Evolutionary conservation across 2,797 vertebrate genomes (phyloP), one percentile per base, ranked within the genome.

Genomic region (Labeo calbasu): DNA sequence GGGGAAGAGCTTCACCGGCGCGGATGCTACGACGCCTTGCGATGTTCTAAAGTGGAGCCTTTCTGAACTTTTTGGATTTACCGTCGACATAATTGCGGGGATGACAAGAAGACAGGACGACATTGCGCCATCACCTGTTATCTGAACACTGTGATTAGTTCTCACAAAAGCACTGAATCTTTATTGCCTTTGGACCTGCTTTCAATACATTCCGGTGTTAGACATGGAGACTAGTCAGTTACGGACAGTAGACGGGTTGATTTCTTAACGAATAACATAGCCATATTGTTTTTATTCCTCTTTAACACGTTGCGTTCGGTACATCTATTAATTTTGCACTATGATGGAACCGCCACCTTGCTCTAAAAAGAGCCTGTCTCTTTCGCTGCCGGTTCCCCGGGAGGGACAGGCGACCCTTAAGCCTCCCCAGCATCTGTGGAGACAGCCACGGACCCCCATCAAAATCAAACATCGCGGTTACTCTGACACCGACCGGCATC

Each of bases 391-490:
- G 66, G 96, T 97, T 87, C 96, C 96, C 81, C 95, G 97, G 90
- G 97, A 98, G 89, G 96, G 96, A 48, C 96, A 96, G 90, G 95
- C 96, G 86, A 96, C 96, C 86, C 94, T 97, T 50, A 97, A 96
- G 85, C 97, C 97, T 68, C 98, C 86, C 83, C 97, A 99, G 92
- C 98, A 99, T 94, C 96, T 99, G 21, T 98, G 97, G 98, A 95
- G 97, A 83, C 97, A 98, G 89, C 98, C 98, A 48, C 94, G 97
- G 86, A 99, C 97, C 89, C 97, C 97, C 69, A 98, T 99, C 93
- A 96, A 96, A 84, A 98, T 99, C 92, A 96, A 98, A 87, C 97
- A 98, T 90, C 96, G 98, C 50, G 97, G 97, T 8, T 98, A 97
- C 92, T 99, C 97, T 17, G 98, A 99, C 92, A 96, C 96, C 11